Conservation (phyloP, 2,113 vertebrate species). For the Rhipidura dahli region DNA sequence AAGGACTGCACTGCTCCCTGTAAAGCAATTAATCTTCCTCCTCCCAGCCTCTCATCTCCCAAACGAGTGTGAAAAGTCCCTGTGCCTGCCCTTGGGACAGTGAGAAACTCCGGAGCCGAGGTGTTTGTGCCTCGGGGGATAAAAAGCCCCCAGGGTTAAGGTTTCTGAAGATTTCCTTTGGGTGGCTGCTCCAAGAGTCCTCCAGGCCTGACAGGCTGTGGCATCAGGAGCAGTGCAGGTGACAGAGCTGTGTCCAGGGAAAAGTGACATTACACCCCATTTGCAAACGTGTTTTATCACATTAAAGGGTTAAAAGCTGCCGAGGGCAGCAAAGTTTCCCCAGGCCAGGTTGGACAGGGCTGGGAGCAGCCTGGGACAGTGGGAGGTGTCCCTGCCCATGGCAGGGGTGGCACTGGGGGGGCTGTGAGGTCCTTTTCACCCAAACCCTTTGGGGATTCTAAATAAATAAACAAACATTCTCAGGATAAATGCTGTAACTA, state of each 20-base stretch:
- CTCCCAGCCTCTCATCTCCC: not conserved
- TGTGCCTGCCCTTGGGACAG: not conserved
- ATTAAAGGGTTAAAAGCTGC: not conserved
- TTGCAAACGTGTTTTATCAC: fast-evolving
- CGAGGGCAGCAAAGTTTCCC: not conserved
- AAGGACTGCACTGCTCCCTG: not conserved
- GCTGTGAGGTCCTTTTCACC: not conserved
- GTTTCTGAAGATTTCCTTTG: not conserved
- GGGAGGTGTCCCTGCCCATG: not conserved
- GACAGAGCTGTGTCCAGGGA: not conserved
- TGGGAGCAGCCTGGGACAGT: not conserved
- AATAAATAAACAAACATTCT: not conserved
- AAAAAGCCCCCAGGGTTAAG: not conserved
- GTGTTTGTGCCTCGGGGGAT: not conserved
- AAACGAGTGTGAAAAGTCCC: not conserved
- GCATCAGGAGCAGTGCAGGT: not conserved
- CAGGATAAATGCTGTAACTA: not conserved
- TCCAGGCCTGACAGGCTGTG: not conserved
- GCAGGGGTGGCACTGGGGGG: not conserved
- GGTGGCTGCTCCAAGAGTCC: not conserved
- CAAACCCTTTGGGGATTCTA: not conserved
- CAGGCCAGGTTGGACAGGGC: fast-evolving
- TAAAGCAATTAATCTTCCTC: not conserved
- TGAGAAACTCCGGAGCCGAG: not conserved
- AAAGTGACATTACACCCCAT: not conserved